These are phyloP conservation scores for Tragelaphus eurycerus DNA, from an alignment of 2,797 vertebrate genomes.

Conservation along the genomic window DNA sequence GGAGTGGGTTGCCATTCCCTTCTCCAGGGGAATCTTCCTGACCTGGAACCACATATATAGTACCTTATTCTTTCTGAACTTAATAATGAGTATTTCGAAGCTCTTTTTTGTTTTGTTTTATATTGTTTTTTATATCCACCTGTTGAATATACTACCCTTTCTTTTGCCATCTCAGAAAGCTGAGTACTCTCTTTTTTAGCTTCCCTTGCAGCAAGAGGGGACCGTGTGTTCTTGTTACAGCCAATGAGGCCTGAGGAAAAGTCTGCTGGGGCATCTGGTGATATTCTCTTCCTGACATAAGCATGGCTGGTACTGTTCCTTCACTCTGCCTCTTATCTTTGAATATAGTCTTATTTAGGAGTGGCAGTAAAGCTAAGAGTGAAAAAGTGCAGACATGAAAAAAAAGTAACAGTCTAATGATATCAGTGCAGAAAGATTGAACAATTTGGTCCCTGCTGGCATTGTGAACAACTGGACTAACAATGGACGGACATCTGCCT, in stretches of 20 bases:
- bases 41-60: not conserved
- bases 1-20: not conserved
- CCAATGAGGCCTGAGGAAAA: not conserved
- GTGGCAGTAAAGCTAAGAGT: not conserved
- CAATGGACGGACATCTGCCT: not conserved
- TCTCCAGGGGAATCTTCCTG: not conserved
- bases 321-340: not conserved
- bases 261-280: not conserved
- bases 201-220: not conserved
- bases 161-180: not conserved
- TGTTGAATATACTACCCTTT: not conserved
- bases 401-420: not conserved
- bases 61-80: slow-evolving; percentile 2
- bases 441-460: not conserved
- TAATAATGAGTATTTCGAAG: not conserved
- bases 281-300: not conserved
- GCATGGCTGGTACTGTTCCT: not conserved
- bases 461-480: not conserved
- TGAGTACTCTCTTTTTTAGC: not conserved
- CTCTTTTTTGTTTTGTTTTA: not conserved
- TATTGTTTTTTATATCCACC: not conserved
- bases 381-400: not conserved
- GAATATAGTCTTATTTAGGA: not conserved
- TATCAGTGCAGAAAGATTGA: not conserved
- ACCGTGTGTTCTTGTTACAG: not conserved